Base-by-base conservation (phyloP, 1,140 invertebrate species). In the Zaprionus tsacasi region DNA sequence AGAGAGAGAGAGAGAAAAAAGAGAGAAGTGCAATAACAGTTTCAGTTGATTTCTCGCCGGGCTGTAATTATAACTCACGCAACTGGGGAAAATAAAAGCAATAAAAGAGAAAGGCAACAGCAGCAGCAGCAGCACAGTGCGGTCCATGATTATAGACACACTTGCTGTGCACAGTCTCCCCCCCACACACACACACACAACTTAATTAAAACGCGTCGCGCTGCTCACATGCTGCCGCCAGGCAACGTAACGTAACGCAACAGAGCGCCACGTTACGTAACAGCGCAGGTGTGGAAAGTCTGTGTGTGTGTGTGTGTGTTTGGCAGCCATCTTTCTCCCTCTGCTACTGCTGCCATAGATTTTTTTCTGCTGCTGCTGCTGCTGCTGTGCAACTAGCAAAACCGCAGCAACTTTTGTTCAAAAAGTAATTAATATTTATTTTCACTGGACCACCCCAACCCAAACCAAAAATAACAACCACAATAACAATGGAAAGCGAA, bases 341-440 rank as follows among this genome's bases (percentile, higher is more conserved):
- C 13, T 13, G 1, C 4, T n/a, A 0, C 6, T 10, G 2, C 10
- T 48, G 17, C 11, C 60, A 81, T 78, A 72, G 70, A 69, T 73
- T 74, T 74, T 40, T 58, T 54, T 48, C 7, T n/a, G n/a, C n/a
- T n/a, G n/a, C n/a, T n/a, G n/a, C n/a, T n/a, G n/a, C 6, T 1
- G 21, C 38, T 43, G 4, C 15, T 45, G 30, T 21, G 40, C 66
- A 43, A 57, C 69, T 55, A 38, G 21, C 6, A 38, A 36, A 68
- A 64, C 21, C 52, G 40, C 52, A 45, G 61, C 69, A 76, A 72
- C 61, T 89, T 89, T 89, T 89, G 86, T 89, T 79, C 66, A 45
- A 43, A 89, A 89, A 79, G 85, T 89, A 89, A 89, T 89, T 89
- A 89, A 81, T 85, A 89, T 89, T 82, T 90, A 90, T 90, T 82